Evolutionary conservation across 1,140 invertebrate species (phyloP).

Genomic region (Coelopa frigida): DNA sequence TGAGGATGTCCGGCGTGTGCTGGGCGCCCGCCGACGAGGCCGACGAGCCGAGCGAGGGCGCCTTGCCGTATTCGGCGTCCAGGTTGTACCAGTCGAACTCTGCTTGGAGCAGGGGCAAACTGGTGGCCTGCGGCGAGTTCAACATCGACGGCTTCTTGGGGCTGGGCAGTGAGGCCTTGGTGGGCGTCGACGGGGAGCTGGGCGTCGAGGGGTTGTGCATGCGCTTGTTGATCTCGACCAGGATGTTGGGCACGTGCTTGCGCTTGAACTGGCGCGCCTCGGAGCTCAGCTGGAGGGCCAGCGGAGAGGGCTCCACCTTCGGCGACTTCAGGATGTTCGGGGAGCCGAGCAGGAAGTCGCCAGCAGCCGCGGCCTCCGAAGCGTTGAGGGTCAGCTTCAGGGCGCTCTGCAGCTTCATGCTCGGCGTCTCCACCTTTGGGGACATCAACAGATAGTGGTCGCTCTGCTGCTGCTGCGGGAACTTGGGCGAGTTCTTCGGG

Average conservation of each 20-base stretch:
- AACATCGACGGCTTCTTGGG: conserved; percentile 17
- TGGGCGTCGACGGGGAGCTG: conserved; percentile 26
- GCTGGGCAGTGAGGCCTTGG: conserved; percentile 14
- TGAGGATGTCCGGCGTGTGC: conserved; percentile 13
- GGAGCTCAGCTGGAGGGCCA: conserved; percentile 4
- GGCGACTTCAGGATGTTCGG: background rate
- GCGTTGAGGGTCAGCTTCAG: conserved; percentile 1
- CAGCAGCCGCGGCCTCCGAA: background rate
- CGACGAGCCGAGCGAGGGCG: background rate
- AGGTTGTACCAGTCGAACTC: conserved; percentile 45
- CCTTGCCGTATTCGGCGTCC: conserved; percentile 40
- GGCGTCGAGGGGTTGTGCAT: conserved; percentile 19
- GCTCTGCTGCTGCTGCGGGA: background rate
- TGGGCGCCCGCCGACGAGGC: too few relatives aligned
- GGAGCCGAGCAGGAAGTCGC: background rate
- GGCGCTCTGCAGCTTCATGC: conserved; percentile 5
- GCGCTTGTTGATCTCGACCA: conserved; percentile 38
- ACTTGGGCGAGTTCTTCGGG: conserved; percentile 30
- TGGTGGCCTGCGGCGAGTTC: conserved; percentile 9
- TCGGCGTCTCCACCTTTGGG: conserved; percentile 13
- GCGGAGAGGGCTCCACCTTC: conserved; percentile 11
- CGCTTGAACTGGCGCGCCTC: conserved; percentile 21
- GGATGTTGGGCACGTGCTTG: conserved; percentile 34
- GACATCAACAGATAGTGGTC: conserved; percentile 25
- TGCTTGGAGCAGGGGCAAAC: conserved; percentile 32